Evolutionary conservation across 2,113 vertebrate genomes (phyloP).

Genomic region (Apeltes quadracus): DNA sequence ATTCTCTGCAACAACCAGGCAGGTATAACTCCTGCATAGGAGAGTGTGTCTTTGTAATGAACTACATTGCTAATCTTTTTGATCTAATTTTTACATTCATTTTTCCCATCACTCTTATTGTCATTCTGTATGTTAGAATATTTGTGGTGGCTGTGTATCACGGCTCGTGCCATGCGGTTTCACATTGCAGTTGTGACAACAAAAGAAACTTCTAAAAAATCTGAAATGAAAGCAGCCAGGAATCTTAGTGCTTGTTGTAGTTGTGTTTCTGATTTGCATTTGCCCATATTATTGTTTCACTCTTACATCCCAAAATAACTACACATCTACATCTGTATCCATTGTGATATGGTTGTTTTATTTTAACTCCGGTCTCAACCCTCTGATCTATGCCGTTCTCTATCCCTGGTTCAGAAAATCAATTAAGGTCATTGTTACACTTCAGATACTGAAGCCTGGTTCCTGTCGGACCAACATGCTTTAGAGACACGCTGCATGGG

Average conservation of each 20-base stretch:
- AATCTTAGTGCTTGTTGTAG: slow-evolving; percentile 43
- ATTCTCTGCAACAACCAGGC: background rate
- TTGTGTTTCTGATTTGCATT: slow-evolving; percentile 27
- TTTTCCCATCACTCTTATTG: slow-evolving; percentile 13
- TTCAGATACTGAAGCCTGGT: too few species aligned
- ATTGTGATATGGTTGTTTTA: background rate
- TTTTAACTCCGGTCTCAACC: background rate
- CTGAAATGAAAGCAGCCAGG: slow-evolving; percentile 46
- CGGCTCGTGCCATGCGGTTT: slow-evolving; percentile 16
- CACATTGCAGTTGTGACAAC: background rate
- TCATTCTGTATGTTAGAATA: slow-evolving; percentile 35
- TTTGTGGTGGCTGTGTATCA: slow-evolving; percentile 45
- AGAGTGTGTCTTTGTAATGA: slow-evolving; percentile 1
- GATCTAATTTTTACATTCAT: slow-evolving; percentile 2
- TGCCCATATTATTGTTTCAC: slow-evolving; percentile 27
- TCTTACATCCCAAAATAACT: background rate
- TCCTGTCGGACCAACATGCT: too few species aligned
- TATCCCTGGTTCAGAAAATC: too few species aligned
- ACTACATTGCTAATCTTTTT: background rate
- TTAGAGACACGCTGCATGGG: too few species aligned
- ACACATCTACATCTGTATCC: too few species aligned
- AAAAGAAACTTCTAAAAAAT: slow-evolving; percentile 6
- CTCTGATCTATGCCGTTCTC: too few species aligned
- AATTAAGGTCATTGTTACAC: too few species aligned
- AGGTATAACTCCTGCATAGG: slow-evolving; percentile 21